These are phyloP conservation scores for Mercenaria mercenaria DNA, from an alignment of 1,140 invertebrate genomes.

Conservation along the genomic window DNA sequence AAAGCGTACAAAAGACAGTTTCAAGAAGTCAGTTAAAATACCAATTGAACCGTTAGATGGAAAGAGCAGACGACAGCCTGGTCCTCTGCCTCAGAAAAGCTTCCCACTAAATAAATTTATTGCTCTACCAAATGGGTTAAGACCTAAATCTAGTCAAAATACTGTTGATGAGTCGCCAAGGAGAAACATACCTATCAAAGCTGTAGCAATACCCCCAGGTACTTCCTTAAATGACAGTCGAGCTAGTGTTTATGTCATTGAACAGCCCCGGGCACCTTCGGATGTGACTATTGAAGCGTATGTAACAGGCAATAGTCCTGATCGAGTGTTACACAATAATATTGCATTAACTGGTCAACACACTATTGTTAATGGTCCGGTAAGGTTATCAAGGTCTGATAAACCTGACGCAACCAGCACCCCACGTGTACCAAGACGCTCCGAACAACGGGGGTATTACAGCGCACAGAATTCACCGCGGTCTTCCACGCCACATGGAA, in stretches of 20 bases:
- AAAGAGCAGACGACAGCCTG: neutral
- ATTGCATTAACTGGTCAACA: neutral
- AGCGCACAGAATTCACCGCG: slow-evolving; percentile 53
- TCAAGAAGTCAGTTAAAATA: slow-evolving; percentile 13
- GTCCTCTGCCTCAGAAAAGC: slow-evolving; percentile 48
- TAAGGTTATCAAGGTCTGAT: neutral
- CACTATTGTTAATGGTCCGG: neutral
- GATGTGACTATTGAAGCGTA: slow-evolving; percentile 37
- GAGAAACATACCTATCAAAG: slow-evolving; percentile 71
- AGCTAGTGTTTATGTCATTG: slow-evolving; percentile 52
- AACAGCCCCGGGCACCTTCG: neutral
- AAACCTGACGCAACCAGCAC: slow-evolving; percentile 51
- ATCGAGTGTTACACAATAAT: slow-evolving; percentile 24
- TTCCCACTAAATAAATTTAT: slow-evolving; percentile 77
- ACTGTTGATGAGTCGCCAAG: slow-evolving; percentile 61
- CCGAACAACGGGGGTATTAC: neutral
- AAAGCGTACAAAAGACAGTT: slow-evolving; percentile 54
- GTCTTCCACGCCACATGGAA: neutral
- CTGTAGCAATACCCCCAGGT: slow-evolving; percentile 64
- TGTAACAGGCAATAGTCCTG: slow-evolving; percentile 30
- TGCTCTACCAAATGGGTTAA: slow-evolving; percentile 73
- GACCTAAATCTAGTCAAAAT: slow-evolving; percentile 65
- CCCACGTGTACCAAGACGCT: slow-evolving; percentile 10
- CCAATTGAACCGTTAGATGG: slow-evolving; percentile 13
- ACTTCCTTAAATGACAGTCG: slow-evolving; percentile 58